These are phyloP conservation scores for Neodontobutis hainanensis DNA, from an alignment of 2,113 vertebrate species.

Conservation along the genomic window DNA sequence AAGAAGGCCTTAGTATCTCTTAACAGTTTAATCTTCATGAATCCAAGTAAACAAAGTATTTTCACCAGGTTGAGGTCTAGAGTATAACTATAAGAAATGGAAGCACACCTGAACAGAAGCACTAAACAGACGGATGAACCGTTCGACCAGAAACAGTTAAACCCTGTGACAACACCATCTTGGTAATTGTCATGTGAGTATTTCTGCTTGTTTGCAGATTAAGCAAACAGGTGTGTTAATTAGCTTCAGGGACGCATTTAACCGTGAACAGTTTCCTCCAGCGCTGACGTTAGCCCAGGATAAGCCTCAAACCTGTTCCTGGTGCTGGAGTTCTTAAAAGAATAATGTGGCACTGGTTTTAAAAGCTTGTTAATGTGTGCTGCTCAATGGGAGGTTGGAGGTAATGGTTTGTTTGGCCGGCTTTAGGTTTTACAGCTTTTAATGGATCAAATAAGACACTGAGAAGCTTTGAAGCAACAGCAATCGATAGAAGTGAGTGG, in stretches of 20 bases:
- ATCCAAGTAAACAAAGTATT: too few relatives aligned
- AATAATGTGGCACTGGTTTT: neutral
- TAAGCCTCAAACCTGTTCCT: neutral
- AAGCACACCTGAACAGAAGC: too few relatives aligned
- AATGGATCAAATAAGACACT: too few relatives aligned
- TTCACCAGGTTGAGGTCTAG: too few relatives aligned
- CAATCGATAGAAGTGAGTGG: too few relatives aligned
- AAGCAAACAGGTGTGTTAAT: conserved; percentile 5
- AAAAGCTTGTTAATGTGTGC: neutral
- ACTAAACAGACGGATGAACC: neutral
- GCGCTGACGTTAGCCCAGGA: neutral
- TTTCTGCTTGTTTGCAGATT: neutral
- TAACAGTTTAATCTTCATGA: too few relatives aligned
- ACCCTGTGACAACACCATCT: neutral
- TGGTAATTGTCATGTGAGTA: neutral
- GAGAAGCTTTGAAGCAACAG: too few relatives aligned
- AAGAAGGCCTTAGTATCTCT: too few relatives aligned
- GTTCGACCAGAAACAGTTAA: neutral
- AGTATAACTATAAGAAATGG: too few relatives aligned
- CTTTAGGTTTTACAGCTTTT: neutral
- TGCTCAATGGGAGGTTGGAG: neutral
- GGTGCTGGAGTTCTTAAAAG: neutral
- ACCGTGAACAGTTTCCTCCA: neutral
- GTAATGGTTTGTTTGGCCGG: neutral
- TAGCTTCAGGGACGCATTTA: neutral